These are phyloP conservation scores for Progne subis DNA, from an alignment of 2,113 vertebrate genomes.

Conservation along the genomic window DNA sequence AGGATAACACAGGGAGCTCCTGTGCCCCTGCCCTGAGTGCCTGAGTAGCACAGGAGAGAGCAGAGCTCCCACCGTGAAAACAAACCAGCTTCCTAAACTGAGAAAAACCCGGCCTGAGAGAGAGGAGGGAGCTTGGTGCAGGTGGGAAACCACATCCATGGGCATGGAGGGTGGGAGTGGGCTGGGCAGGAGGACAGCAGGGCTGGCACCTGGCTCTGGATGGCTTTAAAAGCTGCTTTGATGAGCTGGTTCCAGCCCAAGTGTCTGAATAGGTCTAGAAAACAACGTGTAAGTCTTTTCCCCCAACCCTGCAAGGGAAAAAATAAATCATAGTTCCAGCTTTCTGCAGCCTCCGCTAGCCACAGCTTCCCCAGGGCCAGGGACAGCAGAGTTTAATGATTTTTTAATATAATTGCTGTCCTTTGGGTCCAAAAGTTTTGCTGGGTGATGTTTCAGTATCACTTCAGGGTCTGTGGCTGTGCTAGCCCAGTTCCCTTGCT, in stretches of 20 bases:
- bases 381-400: background rate
- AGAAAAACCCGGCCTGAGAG: background rate
- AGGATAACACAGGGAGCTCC: background rate
- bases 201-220: background rate
- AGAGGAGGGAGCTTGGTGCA: background rate
- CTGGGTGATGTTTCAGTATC: background rate
- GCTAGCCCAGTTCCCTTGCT: background rate
- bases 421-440: background rate
- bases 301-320: background rate
- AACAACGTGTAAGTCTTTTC: background rate
- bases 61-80: background rate
- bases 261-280: background rate
- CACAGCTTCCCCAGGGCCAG: background rate
- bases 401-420: background rate
- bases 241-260: background rate
- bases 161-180: background rate
- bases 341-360: background rate
- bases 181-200: background rate
- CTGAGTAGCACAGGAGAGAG: background rate
- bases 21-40: background rate
- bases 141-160: slow-evolving; percentile 18
- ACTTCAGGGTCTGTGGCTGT: background rate
- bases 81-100: background rate
- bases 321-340: background rate
- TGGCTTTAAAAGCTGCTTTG: background rate